These are phyloP conservation scores for Agapornis canus DNA, from an alignment of 2,797 vertebrate genomes.

Conservation along the genomic window DNA sequence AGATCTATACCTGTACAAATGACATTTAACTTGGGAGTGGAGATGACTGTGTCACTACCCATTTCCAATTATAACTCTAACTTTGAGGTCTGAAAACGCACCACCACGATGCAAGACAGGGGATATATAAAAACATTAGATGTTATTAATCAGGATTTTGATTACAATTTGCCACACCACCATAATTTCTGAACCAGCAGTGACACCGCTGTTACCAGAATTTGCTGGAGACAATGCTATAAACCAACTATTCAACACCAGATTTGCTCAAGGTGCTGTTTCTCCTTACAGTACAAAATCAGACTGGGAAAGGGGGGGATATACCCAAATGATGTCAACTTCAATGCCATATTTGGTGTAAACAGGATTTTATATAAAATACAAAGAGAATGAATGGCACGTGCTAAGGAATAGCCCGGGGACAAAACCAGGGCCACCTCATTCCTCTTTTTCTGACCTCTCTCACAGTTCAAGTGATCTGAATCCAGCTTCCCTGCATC, in stretches of 20 bases:
- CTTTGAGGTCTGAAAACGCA: neutral
- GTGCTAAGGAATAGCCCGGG: neutral
- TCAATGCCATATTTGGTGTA: neutral
- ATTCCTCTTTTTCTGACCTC: neutral
- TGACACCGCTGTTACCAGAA: neutral
- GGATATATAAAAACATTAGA: neutral
- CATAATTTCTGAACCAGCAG: neutral
- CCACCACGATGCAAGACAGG: rapidly evolving
- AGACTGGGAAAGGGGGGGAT: neutral
- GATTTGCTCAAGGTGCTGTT: neutral
- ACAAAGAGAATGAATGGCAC: neutral
- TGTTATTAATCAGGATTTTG: neutral
- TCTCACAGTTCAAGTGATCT: neutral
- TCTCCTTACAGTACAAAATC: neutral
- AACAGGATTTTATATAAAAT: neutral
- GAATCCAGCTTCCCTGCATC: neutral
- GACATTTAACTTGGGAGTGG: neutral
- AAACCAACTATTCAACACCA: neutral
- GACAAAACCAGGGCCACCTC: neutral
- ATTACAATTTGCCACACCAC: rapidly evolving
- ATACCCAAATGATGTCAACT: neutral
- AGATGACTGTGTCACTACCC: rapidly evolving
- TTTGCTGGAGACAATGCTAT: neutral
- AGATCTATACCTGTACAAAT: neutral
- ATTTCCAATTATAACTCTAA: neutral